phyloP scores from a whole-genome alignment of 2,888 invertebrate species.

The Drosophila phalerata region DNA sequence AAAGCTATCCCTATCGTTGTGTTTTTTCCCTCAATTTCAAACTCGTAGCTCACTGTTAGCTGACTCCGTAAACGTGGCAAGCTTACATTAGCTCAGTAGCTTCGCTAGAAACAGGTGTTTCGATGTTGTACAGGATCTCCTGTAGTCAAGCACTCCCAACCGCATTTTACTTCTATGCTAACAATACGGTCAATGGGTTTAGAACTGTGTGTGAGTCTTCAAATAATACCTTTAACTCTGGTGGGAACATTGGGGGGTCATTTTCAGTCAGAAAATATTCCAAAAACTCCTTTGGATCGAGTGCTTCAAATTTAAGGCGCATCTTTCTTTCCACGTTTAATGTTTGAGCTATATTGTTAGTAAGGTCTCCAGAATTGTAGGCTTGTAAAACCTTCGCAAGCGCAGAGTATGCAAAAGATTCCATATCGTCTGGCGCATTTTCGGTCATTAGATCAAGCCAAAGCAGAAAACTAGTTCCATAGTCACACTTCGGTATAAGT shows the following conservation, averaged over 20 bases:
- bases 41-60: too few species aligned
- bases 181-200: background rate
- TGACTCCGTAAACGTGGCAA: too few species aligned
- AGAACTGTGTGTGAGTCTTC: background rate
- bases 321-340: conserved; percentile 76
- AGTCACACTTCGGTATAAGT: conserved; percentile 83
- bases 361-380: conserved; percentile 84
- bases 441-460: conserved; percentile 80
- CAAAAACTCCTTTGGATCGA: conserved; percentile 79
- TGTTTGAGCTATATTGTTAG: conserved; percentile 68
- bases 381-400: conserved; percentile 81
- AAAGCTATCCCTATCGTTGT: too few species aligned
- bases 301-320: conserved; percentile 60
- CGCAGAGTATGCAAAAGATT: conserved; percentile 71
- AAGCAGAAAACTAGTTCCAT: conserved; percentile 80
- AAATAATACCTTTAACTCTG: conserved; percentile 70
- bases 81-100: too few species aligned
- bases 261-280: conserved; percentile 70
- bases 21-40: too few species aligned
- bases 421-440: conserved; percentile 62
- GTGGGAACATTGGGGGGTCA: conserved; percentile 74
- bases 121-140: background rate
- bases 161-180: background rate
- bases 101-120: too few species aligned
- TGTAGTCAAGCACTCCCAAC: background rate